Conservation (phyloP, 2,113 vertebrate species). For the Dascyllus trimaculatus region DNA sequence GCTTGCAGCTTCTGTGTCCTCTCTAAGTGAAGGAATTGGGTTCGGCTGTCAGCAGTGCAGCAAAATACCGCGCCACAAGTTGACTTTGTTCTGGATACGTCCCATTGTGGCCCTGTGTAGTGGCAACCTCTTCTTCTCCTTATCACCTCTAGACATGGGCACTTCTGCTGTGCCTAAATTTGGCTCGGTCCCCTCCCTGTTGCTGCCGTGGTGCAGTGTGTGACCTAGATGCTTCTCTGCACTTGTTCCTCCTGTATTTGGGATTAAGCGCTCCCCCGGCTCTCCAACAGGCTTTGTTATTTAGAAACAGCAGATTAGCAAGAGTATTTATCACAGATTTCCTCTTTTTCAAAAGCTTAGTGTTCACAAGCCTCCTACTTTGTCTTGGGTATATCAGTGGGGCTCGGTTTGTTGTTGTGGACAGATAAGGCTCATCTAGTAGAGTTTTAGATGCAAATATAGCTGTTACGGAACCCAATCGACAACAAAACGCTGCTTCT, state of each 20-base stretch:
- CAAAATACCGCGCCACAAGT: slow-evolving; percentile 26
- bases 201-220: slow-evolving; percentile 44
- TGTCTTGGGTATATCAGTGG: slow-evolving; percentile 33
- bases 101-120: slow-evolving; percentile 34
- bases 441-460: slow-evolving; percentile 24
- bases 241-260: slow-evolving; percentile 60
- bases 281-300: slow-evolving; percentile 66
- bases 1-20: neutral
- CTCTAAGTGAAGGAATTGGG: neutral
- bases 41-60: slow-evolving; percentile 26
- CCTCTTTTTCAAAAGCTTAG: slow-evolving; percentile 36
- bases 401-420: slow-evolving; percentile 37
- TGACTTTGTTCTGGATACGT: slow-evolving; percentile 44
- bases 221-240: slow-evolving; percentile 73
- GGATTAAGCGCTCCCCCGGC: slow-evolving; percentile 58
- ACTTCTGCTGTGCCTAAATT: slow-evolving; percentile 71
- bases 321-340: slow-evolving; percentile 63
- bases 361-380: slow-evolving; percentile 34
- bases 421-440: slow-evolving; percentile 44
- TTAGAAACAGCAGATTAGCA: slow-evolving; percentile 75
- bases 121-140: slow-evolving; percentile 41
- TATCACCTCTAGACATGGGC: slow-evolving; percentile 73
- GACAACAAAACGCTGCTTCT: neutral
- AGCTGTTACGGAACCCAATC: neutral
- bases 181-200: slow-evolving; percentile 53